Evolutionary conservation across 64 coral and sea anemone genomes (phyloP), one percentile per base, ranked within the genome.

Genomic region (Acropora tenuis): DNA sequence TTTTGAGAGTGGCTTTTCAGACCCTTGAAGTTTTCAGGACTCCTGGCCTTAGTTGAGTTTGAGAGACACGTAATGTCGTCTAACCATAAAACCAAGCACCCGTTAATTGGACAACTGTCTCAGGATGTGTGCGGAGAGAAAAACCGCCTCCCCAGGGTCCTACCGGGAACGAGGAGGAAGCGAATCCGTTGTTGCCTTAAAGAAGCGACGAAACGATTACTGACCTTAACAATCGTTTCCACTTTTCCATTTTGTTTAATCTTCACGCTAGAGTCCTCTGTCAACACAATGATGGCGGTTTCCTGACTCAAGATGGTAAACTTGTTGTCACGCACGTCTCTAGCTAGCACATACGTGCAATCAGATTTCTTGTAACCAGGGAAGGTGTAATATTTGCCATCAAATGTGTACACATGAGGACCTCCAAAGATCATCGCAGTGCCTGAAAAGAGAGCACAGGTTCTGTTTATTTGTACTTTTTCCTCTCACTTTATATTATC

Each of bases 271-370:
- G 91, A 86, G 76, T 95, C 94, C 8, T 96, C 86, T 16, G 97
- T 96, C 15, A 93, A 71, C 13, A 99, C 80, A 40, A 99, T 88
- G 19, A 99, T 87, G 57, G 97, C 94, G 15, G 79, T 91, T 83
- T 99, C 97, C 58, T 99, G 97, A 42, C 97, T 99, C 78, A 99
- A 43, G n/a, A 99, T 80, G 15, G 97, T 99, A 30, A 99, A 96
- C 72, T 96, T 96, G 69, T 99, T 72, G 65, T 99, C 90, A 19
- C 92, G 86, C 48, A 96, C 89, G 45, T 99, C 97, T 5, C 92
- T 92, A 2, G 97, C 97, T 19, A 99, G 41, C 45, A 99, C 90
- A 45, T 99, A 99, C 5, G 92, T 99, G 47, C 97, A 99, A 1
- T 78, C 75, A 15, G 91, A 77, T 47, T 89, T 93, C n/a, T 94